Base-by-base conservation (phyloP, 2,113 vertebrate genomes). In the Lepus timidus region DNA sequence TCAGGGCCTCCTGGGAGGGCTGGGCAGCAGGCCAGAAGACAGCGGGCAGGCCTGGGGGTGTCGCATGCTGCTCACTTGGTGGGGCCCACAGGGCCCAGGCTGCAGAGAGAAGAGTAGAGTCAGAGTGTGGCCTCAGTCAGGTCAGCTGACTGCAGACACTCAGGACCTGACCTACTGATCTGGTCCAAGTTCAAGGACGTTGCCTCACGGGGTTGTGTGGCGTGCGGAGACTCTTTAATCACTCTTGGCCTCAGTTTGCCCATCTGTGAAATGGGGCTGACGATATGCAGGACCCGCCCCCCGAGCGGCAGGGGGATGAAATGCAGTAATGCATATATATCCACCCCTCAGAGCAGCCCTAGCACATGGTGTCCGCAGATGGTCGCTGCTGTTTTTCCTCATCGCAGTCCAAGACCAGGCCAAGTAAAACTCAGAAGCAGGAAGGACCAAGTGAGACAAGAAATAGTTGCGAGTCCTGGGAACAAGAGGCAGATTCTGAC, bases 1-100 rank as follows among this genome's bases (percentile, higher is more conserved):
- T 98, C 98, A 97, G 95, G 97, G 97, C 87, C 97, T 97, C 97
- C 96, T 96, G 0, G 0, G 95, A 76, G 96, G 31, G 0, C 27
- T 92, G 70, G 79, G 81, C 93, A 92, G 3, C 0, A 36, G 95
- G 85, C 4, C 16, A 67, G 33, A 39, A 93, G 16, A 96, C 8
- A 0, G 1, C 0, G 62, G 5, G 85, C 1, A 73, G 19, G 49
- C 39, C 31, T 5, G 17, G 44, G 39, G 0, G 1, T 1, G 0
- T 23, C 17, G 9, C 98, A 98, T 98, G 97, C 97, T 0, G 17
- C 92, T 93, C 91, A 10, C 70, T 75, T 29, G 17, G 20, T 62
- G 39, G 74, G 73, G 68, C 58, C 22, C 29, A 14, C 0, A 0
- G 67, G 86, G 67, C 92, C 51, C 67, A 85, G 61, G 83, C 97